Evolutionary conservation across 37 sponge, comb jelly and placozoan species (phyloP), one percentile per base, ranked within the genome.

Genomic region (Beroe forskalii): DNA sequence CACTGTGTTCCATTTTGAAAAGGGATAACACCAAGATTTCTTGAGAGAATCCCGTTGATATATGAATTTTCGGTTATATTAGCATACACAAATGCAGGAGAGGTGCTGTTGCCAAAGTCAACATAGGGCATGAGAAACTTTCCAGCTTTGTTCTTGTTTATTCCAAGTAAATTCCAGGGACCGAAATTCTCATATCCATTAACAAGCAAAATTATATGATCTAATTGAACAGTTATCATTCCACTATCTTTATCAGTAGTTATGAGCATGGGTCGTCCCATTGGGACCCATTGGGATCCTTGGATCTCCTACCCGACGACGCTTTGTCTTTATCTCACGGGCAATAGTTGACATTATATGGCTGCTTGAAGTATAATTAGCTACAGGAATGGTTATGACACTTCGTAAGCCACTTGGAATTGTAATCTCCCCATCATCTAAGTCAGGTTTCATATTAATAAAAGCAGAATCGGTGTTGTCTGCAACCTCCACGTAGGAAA

Each of bases 1-100:
- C 6, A 8, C n/a, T n/a, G n/a, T n/a, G n/a, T n/a, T 28, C 27
- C 55, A 23, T 24, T 3, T 80, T 43, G 12, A 1, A 80, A n/a
- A 25, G 86, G 86, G 14, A 41, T 25, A 9, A 80, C 55, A 44
- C 40, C 28, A 1, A 38, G 3, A 28, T 42, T 80, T 80, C 86
- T 41, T 38, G 86, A 80, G 20, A 44, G 24, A 22, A 14, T 80
- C 6, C 86, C 86, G 27, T 80, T 80, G 2, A 80, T 80, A 48
- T 44, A 80, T 33, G 55, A 44, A 37, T 80, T 80, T n/a, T 80
- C 86, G 20, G 42, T 27, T 14, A 80, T 80, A 48, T 43, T 80
- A 8, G 35, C 23, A 37, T 80, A 80, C 19, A 80, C 28, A 80
- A 41, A 80, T 20, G 28, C 86, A 1, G 55, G 44, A 42, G 42